Evolutionary conservation across 2,113 vertebrate species (phyloP), one percentile per base, ranked within the genome.

Genomic region (Neotoma lepida): DNA sequence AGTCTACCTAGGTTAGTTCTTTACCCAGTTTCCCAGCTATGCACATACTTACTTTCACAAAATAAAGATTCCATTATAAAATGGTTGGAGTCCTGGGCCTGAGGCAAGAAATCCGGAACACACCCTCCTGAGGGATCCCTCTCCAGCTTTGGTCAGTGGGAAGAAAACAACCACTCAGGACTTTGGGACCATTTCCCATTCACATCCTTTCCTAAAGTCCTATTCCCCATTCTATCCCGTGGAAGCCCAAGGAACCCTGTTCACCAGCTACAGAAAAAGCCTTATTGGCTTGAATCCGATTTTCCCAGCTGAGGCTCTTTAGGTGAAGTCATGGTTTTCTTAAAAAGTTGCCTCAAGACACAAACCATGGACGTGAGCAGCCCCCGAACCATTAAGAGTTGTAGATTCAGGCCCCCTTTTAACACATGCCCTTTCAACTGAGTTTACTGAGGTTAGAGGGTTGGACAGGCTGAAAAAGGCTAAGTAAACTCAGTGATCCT

Each of bases 1-100:
- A 94, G 61, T 95, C 85, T 93, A 96, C 96, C 97, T 97, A 88
- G 39, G 56, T 90, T 94, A 92, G 70, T 77, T 91, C 30, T 97
- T 97, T 96, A 95, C 96, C 97, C 96, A 95, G 12, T 86, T 95
- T 82, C 96, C 96, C 94, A 95, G 85, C 96, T 97, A 91, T 61
- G 86, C 24, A 96, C 94, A 96, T 97, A 97, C 97, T 97, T 97
- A 97, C 95, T 97, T 97, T 97, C 97, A 97, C 96, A 97, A 97
- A 97, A 97, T 97, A 97, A 97, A 97, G 97, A 97, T 96, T 97
- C 96, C 97, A 97, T 97, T 97, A 97, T 97, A 96, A 97, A 97
- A 97, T 97, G 97, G 97, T 96, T 97, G 97, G 97, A 96, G 97
- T 97, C 96, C 95, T 97, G 96, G 96, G 97, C 96, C 96, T 97